Conservation (phyloP, 2,113 vertebrate species). For the Austrofundulus limnaeus region DNA sequence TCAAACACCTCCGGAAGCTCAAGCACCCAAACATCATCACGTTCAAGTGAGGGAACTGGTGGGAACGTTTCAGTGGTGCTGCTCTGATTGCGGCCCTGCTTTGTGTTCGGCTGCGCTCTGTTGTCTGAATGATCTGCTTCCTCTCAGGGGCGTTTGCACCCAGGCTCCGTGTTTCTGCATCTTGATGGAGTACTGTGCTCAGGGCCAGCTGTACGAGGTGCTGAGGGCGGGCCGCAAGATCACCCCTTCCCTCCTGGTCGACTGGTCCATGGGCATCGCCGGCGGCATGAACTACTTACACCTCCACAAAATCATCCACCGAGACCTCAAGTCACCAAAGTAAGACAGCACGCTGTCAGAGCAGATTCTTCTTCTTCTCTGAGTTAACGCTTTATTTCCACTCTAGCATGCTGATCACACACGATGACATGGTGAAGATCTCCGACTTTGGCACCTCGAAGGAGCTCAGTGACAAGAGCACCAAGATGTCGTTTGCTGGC, state of each 20-base stretch:
- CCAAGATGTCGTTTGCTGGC: conserved; percentile 98
- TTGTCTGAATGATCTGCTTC: conserved; percentile 9
- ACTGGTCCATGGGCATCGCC: conserved; percentile 98
- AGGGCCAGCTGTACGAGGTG: conserved; percentile 97
- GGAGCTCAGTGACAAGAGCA: conserved; percentile 97
- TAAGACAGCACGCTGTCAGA: conserved; percentile 47
- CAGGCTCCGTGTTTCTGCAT: conserved; percentile 98
- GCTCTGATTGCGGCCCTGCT: conserved; percentile 7
- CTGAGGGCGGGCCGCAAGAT: conserved; percentile 93
- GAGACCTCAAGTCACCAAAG: conserved; percentile 99
- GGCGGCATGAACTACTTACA: conserved; percentile 99
- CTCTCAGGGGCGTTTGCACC: conserved; percentile 91
- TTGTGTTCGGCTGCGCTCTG: not conserved
- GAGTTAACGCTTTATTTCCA: not conserved
- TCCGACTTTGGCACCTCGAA: conserved; percentile 98
- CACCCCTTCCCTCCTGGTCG: conserved; percentile 91
- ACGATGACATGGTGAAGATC: conserved; percentile 98
- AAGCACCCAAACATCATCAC: conserved; percentile 98
- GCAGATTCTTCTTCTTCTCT: not conserved
- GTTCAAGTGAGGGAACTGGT: conserved; percentile 98
- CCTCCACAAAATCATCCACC: conserved; percentile 98
- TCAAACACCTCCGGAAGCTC: conserved; percentile 92
- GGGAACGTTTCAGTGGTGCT: not conserved
- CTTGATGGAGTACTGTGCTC: conserved; percentile 98
- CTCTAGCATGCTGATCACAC: conserved; percentile 95